Evolutionary conservation across 2,113 vertebrate genomes (phyloP).

Genomic region (Barbus barbus): DNA sequence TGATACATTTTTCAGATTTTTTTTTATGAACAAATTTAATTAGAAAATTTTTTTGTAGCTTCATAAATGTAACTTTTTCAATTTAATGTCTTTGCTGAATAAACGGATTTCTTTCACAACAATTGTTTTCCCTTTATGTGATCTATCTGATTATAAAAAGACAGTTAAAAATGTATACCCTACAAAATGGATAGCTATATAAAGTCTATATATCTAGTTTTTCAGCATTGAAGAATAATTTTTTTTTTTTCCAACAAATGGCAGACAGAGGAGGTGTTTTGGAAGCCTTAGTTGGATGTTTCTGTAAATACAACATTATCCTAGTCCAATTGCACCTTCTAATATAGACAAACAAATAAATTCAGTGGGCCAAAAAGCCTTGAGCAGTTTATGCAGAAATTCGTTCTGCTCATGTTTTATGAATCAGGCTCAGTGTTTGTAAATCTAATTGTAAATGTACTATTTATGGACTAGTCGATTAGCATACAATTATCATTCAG

Average conservation of each 20-base stretch:
- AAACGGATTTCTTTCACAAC: too few species aligned
- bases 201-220: neutral
- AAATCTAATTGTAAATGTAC: constrained; percentile 18
- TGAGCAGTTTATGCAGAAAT: neutral
- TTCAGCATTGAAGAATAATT: neutral
- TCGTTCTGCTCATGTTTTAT: neutral
- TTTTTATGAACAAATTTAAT: too few species aligned
- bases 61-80: too few species aligned
- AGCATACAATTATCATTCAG: neutral
- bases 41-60: too few species aligned
- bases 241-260: neutral
- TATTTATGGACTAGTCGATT: neutral
- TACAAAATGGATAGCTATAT: neutral
- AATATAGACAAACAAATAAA: neutral
- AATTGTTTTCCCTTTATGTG: neutral
- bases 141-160: neutral
- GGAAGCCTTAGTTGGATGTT: neutral
- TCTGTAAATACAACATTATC: neutral
- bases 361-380: neutral
- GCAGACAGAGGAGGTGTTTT: neutral
- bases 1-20: too few species aligned
- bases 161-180: neutral
- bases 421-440: neutral
- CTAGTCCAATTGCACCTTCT: neutral
- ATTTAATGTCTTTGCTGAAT: too few species aligned